A percentile compares a stretch with the other conserved stretches of the same genome.
phyloP scores from a whole-genome alignment of 2,797 vertebrate species.

The Falco peregrinus region DNA sequence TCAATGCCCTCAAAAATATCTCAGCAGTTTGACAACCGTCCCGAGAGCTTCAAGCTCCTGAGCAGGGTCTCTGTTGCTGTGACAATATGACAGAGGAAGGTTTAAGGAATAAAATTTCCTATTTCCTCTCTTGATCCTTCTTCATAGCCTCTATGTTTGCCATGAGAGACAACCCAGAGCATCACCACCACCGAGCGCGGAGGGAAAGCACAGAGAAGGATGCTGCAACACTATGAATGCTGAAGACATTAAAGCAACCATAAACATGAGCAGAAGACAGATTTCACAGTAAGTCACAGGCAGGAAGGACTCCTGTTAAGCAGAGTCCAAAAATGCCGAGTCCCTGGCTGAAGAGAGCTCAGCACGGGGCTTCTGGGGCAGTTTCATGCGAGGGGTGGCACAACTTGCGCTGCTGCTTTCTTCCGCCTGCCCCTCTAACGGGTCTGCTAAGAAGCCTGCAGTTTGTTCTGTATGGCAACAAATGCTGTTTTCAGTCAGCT shows the following conservation, averaged over 20 bases:
- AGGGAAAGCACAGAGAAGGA: neutral
- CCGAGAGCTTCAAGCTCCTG: neutral
- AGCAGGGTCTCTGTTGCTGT: neutral
- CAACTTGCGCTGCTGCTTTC: neutral
- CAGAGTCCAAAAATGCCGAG: neutral
- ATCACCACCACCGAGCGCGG: neutral
- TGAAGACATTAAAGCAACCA: neutral
- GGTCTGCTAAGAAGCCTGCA: neutral
- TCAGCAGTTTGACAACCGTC: neutral
- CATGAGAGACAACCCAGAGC: neutral
- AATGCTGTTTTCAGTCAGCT: neutral
- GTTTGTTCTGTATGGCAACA: neutral
- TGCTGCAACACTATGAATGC: neutral
- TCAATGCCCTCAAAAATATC: neutral
- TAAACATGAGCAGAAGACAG: neutral
- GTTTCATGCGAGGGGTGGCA: neutral
- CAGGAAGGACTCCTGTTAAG: neutral
- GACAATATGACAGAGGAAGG: neutral
- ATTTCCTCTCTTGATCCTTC: neutral
- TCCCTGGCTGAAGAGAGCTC: neutral
- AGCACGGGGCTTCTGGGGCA: neutral
- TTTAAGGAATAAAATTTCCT: neutral
- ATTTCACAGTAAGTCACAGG: neutral
- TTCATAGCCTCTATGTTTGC: fast-evolving
- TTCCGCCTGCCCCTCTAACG: neutral